phyloP scores from a whole-genome alignment of 2,113 vertebrate species.

The Mesoclemmys tuberculata region DNA sequence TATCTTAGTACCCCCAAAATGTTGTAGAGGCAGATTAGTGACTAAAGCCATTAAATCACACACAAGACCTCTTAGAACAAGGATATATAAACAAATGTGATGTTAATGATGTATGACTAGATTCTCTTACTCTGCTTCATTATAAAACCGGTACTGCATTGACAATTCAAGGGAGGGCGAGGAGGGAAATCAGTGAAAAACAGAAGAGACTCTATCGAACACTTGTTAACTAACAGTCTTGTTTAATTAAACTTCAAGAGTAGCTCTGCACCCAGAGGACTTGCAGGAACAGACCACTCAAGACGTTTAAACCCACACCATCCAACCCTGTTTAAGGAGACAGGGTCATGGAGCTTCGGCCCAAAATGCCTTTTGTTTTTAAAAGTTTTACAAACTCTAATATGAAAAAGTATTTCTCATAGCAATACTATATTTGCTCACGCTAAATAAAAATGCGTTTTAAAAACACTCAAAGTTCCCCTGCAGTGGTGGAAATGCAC shows the following conservation, averaged over 20 bases:
- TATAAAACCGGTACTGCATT: not conserved
- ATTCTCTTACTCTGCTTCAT: not conserved
- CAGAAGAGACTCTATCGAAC: not conserved
- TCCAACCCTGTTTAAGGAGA: not conserved
- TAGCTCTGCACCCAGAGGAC: not conserved
- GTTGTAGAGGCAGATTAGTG: not conserved
- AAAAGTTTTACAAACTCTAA: not conserved
- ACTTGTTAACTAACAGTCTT: not conserved
- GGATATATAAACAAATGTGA: not conserved
- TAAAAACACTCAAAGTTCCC: accelerated
- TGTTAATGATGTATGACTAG: not conserved
- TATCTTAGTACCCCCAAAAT: not conserved
- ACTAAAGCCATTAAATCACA: not conserved
- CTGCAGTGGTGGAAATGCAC: not conserved
- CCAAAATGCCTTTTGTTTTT: not conserved
- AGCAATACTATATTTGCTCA: not conserved
- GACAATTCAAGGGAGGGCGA: not conserved
- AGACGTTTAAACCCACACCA: not conserved
- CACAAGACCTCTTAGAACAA: not conserved
- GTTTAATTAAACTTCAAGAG: not conserved
- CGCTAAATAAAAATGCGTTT: not conserved
- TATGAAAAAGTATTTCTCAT: not conserved
- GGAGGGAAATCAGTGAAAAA: not conserved
- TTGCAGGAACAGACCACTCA: not conserved
- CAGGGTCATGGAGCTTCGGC: not conserved